Base-by-base conservation (phyloP, 2,113 vertebrate species). In the Siniperca knerii region DNA sequence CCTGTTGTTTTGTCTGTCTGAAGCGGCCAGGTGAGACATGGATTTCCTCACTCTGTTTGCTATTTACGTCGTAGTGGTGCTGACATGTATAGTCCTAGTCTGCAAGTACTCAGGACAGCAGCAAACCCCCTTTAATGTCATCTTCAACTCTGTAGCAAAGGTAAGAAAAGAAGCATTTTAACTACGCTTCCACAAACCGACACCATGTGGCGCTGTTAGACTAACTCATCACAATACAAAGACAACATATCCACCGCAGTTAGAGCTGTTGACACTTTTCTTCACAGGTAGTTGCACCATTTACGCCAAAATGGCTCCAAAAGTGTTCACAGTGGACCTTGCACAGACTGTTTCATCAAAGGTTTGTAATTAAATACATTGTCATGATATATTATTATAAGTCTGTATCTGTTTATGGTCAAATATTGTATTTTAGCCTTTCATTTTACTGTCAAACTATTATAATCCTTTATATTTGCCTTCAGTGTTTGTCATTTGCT, bases 31-130 rank as follows among this genome's bases (percentile, higher is more conserved):
- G 82, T 57, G 80, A 79, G 29, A 88, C 66, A 99, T 99, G 98
- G 98, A 99, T 42, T 99, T 99, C 85, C 94, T 98, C 88, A 93
- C 92, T 0, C 95, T 99, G 16, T 97, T 99, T 82, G 64, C 91
- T 0, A 8, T 97, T 20, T 99, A 99, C 84, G 62, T 97, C 48
- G 61, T 84, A 2, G 82, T 93, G 20, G 81, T 98, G 61, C 87
- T 98, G 16, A 16, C 92, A 0, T 74, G 94, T 33, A 72, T 93
- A 0, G 83, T 88, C 2, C 55, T 95, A 0, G 94, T 97, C 44
- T 98, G 97, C 76, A 58, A 90, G 81, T 97, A 96, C 90, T 95
- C 94, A 0, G 96, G 94, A 5, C 94, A 94, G 70, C 95, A 93
- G 23, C 90, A 94, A 46, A 94, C 82, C n/a, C 93, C 94, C 0